These are phyloP conservation scores for Agapornis canus DNA, from an alignment of 2,797 vertebrate genomes.

Conservation along the genomic window DNA sequence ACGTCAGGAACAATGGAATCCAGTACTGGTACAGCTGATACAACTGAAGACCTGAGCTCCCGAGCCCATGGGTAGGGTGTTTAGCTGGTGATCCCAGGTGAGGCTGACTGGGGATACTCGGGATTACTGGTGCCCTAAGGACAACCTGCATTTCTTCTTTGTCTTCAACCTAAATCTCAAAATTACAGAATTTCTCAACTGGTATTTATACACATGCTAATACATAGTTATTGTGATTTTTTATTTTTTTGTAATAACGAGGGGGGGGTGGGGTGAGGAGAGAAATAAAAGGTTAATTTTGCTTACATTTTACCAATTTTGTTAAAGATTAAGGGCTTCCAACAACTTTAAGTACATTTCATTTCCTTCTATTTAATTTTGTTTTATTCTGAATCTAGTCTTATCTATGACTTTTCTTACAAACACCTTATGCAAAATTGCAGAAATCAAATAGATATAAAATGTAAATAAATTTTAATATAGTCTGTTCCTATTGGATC, in stretches of 20 bases:
- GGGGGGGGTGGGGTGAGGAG: too few relatives aligned
- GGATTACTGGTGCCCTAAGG: background rate
- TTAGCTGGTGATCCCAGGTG: rapidly evolving
- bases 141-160: background rate
- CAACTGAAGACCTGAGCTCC: background rate
- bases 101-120: background rate
- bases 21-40: background rate
- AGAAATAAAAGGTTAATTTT: background rate
- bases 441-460: background rate
- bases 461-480: background rate
- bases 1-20: background rate
- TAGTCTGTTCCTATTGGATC: background rate
- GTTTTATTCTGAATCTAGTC: background rate
- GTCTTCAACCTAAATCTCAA: background rate
- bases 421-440: background rate
- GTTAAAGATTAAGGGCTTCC: rapidly evolving
- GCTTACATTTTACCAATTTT: background rate
- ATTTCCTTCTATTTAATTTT: background rate
- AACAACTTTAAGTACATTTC: background rate
- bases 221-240: background rate
- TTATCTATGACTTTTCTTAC: background rate
- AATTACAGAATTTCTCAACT: background rate
- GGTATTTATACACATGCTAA: rapidly evolving
- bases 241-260: background rate
- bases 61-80: too few relatives aligned